Evolutionary conservation across 2,888 invertebrate genomes (phyloP), one percentile per base, ranked within the genome.

Genomic region (Drosophila helvetica): DNA sequence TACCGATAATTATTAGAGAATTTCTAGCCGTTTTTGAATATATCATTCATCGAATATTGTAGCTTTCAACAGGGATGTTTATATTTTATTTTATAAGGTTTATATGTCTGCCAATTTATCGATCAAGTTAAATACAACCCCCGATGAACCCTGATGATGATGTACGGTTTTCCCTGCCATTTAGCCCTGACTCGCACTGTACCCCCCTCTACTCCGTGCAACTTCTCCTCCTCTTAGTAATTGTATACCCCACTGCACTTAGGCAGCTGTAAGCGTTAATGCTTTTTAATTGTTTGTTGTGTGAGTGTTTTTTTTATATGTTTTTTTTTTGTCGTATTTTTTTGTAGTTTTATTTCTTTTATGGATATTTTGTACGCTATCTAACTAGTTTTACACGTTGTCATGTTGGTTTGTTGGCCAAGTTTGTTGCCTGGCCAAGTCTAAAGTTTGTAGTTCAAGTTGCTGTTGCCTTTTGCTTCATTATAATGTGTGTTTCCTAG

Each of bases 251-350:
- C 58, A 67, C 83, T 79, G 86, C 88, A 75, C 88, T 78, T 86
- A 79, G 85, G 85, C 85, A 86, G 84, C 82, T 27, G 69, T 84
- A 85, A 85, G 87, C 85, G 85, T 86, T 85, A 87, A 88, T 88
- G 85, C 87, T 88, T 85, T 78, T 86, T 63, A 82, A 78, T 82
- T 81, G 57, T 86, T 74, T 56, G 60, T 61, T 55, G 58, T 61
- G 47, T 61, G 66, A 59, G 57, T 52, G 58, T 43, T 66, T 54
- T 54, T 60, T 19, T 22, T n/a, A n/a, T n/a, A n/a, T n/a, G n/a
- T 71, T 50, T 33, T 19, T 22, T 12, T 58, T 42, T 12, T 58
- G 42, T 5, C 19, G 6, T 33, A 25, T 8, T 42, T 27, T 27
- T 27, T 27, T 22, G 22, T 22, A 22, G 22, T 5, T 18, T 38